A percentile compares a stretch with the other conserved stretches of the same genome.
These are phyloP conservation scores for Halcyon chelicuti DNA, from an alignment of 2,797 vertebrate species.

Conservation along the genomic window DNA sequence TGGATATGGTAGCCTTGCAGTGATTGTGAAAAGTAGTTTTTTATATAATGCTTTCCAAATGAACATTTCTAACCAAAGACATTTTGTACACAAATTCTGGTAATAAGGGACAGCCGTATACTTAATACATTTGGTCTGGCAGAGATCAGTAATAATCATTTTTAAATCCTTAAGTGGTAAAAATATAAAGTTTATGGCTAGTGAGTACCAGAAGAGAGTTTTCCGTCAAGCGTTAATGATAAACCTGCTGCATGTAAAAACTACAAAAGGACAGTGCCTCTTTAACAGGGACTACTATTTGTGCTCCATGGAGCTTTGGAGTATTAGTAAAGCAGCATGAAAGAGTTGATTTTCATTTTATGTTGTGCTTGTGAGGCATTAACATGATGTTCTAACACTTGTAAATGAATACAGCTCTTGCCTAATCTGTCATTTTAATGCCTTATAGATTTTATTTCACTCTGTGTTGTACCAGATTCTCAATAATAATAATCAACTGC, in stretches of 20 bases:
- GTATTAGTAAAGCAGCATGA: conserved; percentile 85
- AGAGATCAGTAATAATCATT: conserved; percentile 34
- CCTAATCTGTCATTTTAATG: conserved; percentile 99
- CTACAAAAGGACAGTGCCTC: conserved; percentile 74
- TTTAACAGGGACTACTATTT: conserved; percentile 74
- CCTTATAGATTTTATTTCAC: conserved; percentile 99
- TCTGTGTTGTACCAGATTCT: conserved; percentile 93
- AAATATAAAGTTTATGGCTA: conserved; percentile 22
- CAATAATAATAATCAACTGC: conserved; percentile 99
- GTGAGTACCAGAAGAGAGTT: background rate
- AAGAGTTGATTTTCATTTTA: conserved; percentile 93
- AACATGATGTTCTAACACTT: conserved; percentile 98
- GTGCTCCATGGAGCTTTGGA: conserved; percentile 77
- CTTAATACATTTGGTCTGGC: background rate
- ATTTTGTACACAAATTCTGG: background rate
- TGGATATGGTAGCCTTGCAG: background rate
- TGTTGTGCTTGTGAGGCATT: conserved; percentile 93
- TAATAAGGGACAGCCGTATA: background rate
- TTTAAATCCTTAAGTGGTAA: conserved; percentile 11
- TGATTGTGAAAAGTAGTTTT: background rate
- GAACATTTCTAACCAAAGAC: background rate
- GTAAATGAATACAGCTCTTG: conserved; percentile 96
- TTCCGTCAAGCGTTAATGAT: conserved; percentile 53
- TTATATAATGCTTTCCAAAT: background rate
- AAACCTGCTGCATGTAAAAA: conserved; percentile 55